Evolutionary conservation across 2,888 invertebrate species (phyloP), one percentile per base, ranked within the genome.

Genomic region (Pseudococcus jackbeardsleyi): DNA sequence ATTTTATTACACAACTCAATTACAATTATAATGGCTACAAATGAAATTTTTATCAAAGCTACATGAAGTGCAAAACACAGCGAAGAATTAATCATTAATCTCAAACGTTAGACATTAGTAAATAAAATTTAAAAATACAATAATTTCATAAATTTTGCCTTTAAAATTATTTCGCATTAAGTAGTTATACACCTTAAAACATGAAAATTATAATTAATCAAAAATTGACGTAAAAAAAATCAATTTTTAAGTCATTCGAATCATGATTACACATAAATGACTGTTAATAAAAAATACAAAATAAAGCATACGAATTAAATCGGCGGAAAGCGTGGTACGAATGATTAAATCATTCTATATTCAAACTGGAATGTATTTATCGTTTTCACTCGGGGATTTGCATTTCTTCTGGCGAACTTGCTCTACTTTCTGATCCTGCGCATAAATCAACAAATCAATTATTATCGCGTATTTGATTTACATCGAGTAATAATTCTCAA

Each of bases 351-450:
- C 59, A 39, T 79, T 8, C 12, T 19, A 82, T 19, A n/a, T 82
- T 87, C 72, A 87, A 33, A 39, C 77, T 12, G 42, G 6, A 39
- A 87, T 87, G 1, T 4, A 19, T 15, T 87, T 87, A 8, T 86
- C 87, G 82, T 54, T 79, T 12, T 48, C 87, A n/a, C 54, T 79
- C 33, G 87, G 87, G 22, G 87, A 77, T 77, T 87, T 87, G n/a
- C 42, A 26, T 54, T 79, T 87, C 79, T 79, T 87, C 46, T 79
- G 87, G 68, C 87, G 87, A 72, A 87, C 79, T n/a, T 33, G 46
- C n/a, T 87, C 87, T 6, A 87, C 79, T 87, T 87, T 77, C 39
- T 87, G 87, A 39, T 82, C 87, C 87, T 87, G 79, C 12, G 72
- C 54, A 19, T 9, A 39, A 39, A 42, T 46, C 39, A 19, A 77